Evolutionary conservation across 2,888 invertebrate species (phyloP).

Genomic region (Ochlodes sylvanus): DNA sequence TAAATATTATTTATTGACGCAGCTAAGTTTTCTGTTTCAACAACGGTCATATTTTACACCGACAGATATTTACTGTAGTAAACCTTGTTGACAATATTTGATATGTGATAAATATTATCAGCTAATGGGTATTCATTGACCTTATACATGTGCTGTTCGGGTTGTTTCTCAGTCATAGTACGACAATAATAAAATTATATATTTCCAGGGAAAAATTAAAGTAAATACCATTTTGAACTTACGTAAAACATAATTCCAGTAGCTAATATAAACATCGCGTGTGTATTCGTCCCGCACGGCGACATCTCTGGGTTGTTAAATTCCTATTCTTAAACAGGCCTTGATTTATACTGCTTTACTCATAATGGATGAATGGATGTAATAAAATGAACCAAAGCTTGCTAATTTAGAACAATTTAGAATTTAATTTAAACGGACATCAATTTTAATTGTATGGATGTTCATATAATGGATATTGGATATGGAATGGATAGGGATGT

Average conservation of each 20-base stretch:
- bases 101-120: conserved; percentile 12
- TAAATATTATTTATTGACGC: conserved; percentile 16
- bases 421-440: no score
- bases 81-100: conserved; percentile 9
- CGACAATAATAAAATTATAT: not conserved
- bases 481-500: no score
- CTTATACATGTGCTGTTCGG: not conserved
- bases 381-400: not conserved
- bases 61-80: conserved; percentile 9
- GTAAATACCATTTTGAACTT: conserved; percentile 2
- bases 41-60: conserved; percentile 2
- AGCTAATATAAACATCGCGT: conserved; percentile 24
- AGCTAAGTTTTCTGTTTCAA: conserved; percentile 2
- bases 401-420: not conserved
- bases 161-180: not conserved
- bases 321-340: conserved; percentile 5
- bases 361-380: not conserved
- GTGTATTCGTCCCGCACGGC: conserved; percentile 15
- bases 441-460: no score
- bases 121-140: conserved; percentile 13
- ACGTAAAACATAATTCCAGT: not conserved
- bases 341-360: not conserved
- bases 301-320: conserved; percentile 26
- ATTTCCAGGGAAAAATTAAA: not conserved
- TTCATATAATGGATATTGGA: no score